Evolutionary conservation across 2,888 invertebrate species (phyloP), one percentile per base, ranked within the genome.

Genomic region (Drosophila austrosaltans): DNA sequence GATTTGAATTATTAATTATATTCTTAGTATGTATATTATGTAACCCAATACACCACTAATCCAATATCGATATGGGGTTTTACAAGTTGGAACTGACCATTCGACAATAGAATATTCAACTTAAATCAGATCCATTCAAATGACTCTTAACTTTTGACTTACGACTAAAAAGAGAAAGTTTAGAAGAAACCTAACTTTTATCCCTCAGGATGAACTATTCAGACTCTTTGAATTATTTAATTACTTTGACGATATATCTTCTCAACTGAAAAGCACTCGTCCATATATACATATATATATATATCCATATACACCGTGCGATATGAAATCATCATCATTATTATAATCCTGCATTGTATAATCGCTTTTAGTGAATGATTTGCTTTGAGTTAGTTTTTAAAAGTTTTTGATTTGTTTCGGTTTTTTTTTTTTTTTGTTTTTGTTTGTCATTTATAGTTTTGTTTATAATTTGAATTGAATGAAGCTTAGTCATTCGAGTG

Each of bases 291-390:
- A 32, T 32, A 32, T 32, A 7, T 32, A 7, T 32, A n/a, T 20
- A 30, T 39, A 32, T 48, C 32, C 44, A 66, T 36, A 36, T 36
- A 36, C 2, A 36, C 10, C 36, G 36, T 36, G 8, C 36, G 36
- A 36, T 36, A 36, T 36, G 36, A 36, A 36, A 36, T 63, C 61
- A 69, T 53, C 30, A 57, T 58, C 66, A 65, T 57, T 40, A 36
- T 36, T 57, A 59, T 59, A 42, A 30, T 72, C 66, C 72, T 81
- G 72, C 76, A 72, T 81, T 87, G 70, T 81, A 76, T 64, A 77
- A 77, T 53, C 71, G 85, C 87, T 76, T 87, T 87, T 87, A 83
- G 82, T 75, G 84, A 87, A 87, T 82, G 82, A 82, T 82, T 79
- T 82, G 63, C 68, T 54, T 69, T 70, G 20, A 42, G 61, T 63